Conservation (phyloP, 2,113 vertebrate species). For the Regulus satrapa region DNA sequence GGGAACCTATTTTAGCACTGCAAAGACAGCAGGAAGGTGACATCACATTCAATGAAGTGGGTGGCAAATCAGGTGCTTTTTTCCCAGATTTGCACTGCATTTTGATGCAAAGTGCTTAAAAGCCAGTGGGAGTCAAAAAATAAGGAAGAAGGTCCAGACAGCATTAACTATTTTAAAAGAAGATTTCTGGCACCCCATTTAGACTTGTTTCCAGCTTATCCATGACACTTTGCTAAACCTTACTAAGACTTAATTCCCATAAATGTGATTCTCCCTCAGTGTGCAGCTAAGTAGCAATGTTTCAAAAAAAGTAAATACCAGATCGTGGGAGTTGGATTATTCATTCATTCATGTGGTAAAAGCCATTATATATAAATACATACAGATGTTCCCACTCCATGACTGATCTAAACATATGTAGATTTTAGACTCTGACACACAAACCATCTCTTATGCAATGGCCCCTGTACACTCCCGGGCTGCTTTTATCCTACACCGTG, state of each 20-base stretch:
- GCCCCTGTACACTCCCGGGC: background rate
- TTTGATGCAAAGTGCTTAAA: slow-evolving; percentile 30
- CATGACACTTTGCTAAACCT: background rate
- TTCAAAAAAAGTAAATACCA: slow-evolving; percentile 44
- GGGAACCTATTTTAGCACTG: background rate
- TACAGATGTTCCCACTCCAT: slow-evolving; percentile 52
- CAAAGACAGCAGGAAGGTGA: background rate
- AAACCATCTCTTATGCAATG: slow-evolving; percentile 33
- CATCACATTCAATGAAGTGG: background rate
- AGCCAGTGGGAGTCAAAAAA: slow-evolving; percentile 11
- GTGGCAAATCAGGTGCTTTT: slow-evolving; percentile 10
- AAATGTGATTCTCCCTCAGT: slow-evolving; percentile 12
- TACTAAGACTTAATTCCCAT: slow-evolving; percentile 35
- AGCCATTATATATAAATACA: slow-evolving; percentile 34
- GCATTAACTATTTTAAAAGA: slow-evolving; percentile 6
- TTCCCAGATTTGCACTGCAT: background rate
- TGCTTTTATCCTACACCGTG: background rate
- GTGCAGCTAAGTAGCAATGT: background rate
- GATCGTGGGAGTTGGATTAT: slow-evolving; percentile 35
- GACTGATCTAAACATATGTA: slow-evolving; percentile 40
- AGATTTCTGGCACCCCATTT: slow-evolving; percentile 8
- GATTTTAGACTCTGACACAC: slow-evolving; percentile 29
- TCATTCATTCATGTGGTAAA: slow-evolving; percentile 42
- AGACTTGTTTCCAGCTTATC: slow-evolving; percentile 39
- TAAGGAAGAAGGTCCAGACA: background rate